These are phyloP conservation scores for Octomys mimax DNA, from an alignment of 2,797 vertebrate species.

Conservation along the genomic window DNA sequence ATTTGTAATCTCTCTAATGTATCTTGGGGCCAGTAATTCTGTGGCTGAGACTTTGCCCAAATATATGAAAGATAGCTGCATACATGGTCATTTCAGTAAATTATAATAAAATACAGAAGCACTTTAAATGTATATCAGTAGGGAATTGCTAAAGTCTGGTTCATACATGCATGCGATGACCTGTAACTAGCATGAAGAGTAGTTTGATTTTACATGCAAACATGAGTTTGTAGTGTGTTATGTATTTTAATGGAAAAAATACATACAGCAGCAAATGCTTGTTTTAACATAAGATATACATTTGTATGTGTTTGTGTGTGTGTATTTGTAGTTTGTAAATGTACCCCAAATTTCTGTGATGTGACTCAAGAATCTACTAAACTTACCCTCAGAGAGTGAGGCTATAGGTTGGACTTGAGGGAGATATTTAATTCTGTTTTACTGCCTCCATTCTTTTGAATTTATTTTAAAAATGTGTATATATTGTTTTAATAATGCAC, in stretches of 20 bases:
- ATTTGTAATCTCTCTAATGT: conserved; percentile 26
- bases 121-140: neutral
- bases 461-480: neutral
- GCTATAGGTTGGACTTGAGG: neutral
- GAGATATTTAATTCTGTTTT: conserved; percentile 20
- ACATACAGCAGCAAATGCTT: neutral
- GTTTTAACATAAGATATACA: neutral
- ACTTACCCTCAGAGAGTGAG: neutral
- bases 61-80: neutral
- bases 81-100: conserved; percentile 34
- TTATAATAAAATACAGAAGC: conserved; percentile 17
- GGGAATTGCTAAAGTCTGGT: neutral
- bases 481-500: neutral
- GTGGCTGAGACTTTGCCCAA: neutral
- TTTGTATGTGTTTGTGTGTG: neutral
- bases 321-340: conserved; percentile 4
- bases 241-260: conserved; percentile 25
- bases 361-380: neutral
- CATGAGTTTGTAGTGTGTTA: neutral
- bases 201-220: neutral
- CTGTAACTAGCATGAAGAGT: neutral
- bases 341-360: neutral
- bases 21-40: neutral
- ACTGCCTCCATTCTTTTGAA: conserved; percentile 8
- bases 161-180: neutral